Conservation (phyloP, 2,888 invertebrate species). For the Litoditis marina region DNA sequence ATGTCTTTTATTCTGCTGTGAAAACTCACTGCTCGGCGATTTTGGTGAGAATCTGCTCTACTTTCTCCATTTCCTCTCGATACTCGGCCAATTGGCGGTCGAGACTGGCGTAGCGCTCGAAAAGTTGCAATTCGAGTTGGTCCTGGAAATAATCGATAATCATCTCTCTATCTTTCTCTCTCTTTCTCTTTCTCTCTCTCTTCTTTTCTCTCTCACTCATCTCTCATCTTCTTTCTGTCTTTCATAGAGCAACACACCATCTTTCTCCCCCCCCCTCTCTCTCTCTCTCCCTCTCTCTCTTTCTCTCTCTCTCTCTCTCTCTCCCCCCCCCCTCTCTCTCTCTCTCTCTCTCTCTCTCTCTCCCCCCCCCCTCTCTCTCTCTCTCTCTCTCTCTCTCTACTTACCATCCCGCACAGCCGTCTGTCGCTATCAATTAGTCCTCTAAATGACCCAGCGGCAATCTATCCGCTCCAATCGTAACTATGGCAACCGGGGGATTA, state of each 20-base stretch:
- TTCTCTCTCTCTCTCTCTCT: conserved; percentile 16
- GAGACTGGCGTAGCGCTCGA: conserved; percentile 4
- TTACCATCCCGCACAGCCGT: conserved; percentile 8
- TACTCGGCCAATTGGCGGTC: not conserved
- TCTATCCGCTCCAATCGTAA: not conserved
- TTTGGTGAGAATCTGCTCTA: not conserved
- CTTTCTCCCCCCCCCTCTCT: no score
- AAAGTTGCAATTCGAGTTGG: conserved; percentile 24
- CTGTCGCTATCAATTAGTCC: not conserved
- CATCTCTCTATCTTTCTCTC: no score
- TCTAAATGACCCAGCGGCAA: not conserved
- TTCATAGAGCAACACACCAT: no score
- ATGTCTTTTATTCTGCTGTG: no score
- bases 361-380: conserved; percentile 4
- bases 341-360: conserved; percentile 9
- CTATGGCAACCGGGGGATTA: not conserved
- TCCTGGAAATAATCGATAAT: no score
- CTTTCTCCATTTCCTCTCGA: not conserved
- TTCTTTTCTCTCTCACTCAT: no score
- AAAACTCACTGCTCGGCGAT: no score
- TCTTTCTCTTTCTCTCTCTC: no score
- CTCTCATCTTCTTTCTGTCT: no score
- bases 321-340: conserved; percentile 4
- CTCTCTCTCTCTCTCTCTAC: conserved; percentile 16
- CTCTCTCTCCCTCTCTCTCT: no score